A percentile compares a stretch with the other conserved stretches of the same genome.
Conservation (phyloP, 2,888 invertebrate species). For the Cheilosia scutellata region DNA sequence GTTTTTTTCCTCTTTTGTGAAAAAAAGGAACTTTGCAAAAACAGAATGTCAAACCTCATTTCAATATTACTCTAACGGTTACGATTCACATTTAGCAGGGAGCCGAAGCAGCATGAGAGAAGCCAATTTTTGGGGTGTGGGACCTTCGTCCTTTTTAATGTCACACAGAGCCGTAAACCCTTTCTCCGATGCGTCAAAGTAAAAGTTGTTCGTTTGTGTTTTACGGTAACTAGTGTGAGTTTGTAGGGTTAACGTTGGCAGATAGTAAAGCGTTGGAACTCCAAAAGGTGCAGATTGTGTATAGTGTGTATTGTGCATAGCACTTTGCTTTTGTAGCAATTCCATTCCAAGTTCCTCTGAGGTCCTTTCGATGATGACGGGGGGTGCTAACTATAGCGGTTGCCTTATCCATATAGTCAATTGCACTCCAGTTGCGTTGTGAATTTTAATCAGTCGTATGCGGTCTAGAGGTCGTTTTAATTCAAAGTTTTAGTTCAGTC, state of each 20-base stretch:
- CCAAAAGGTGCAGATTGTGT: constrained; percentile 17
- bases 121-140: neutral
- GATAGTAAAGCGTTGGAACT: constrained; percentile 12
- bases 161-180: neutral
- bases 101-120: neutral
- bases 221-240: neutral
- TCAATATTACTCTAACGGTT: constrained; percentile 43
- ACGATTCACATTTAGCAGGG: constrained; percentile 34
- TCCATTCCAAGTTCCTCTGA: constrained; percentile 16
- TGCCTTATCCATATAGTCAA: constrained; percentile 11
- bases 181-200: constrained; percentile 30
- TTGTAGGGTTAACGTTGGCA: constrained; percentile 15
- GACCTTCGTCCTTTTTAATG: neutral
- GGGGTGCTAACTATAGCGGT: neutral
- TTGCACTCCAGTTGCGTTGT: constrained; percentile 27
- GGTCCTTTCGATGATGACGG: constrained; percentile 23
- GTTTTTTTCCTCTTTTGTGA: neutral
- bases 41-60: constrained; percentile 48
- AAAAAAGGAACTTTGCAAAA: constrained; percentile 19
- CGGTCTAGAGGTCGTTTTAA: constrained; percentile 22
- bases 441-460: constrained; percentile 38
- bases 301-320: constrained; percentile 2
- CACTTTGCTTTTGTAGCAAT: constrained; percentile 40
- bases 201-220: constrained; percentile 44
- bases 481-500: constrained; percentile 10